phyloP scores from a whole-genome alignment of 2,113 vertebrate species.

The Trochalopteron elliotii region DNA sequence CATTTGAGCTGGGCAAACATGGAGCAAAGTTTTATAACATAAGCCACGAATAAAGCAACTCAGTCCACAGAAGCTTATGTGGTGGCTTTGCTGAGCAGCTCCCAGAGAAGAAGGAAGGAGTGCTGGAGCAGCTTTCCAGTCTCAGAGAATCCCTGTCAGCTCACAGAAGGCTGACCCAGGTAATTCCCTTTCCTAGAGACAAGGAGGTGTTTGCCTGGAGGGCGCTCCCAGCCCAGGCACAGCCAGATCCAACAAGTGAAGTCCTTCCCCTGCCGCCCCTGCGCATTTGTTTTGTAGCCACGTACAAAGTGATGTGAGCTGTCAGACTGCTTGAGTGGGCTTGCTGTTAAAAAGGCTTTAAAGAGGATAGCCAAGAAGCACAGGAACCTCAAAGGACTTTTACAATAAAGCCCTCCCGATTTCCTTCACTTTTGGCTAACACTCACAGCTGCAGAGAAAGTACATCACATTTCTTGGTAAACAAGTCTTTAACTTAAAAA shows the following conservation, averaged over 20 bases:
- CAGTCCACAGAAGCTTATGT: too few species aligned
- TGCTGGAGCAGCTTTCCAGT: not conserved
- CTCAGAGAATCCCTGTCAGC: not conserved
- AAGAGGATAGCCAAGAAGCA: conserved; percentile 47
- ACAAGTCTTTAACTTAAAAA: conserved; percentile 60
- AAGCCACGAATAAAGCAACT: not conserved
- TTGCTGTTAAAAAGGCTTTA: conserved; percentile 36
- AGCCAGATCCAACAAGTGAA: not conserved
- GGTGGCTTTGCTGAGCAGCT: not conserved
- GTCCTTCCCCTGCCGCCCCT: not conserved
- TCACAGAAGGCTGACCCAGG: not conserved
- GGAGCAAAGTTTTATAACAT: not conserved
- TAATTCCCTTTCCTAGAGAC: not conserved
- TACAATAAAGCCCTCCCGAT: conserved; percentile 21
- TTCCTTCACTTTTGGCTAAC: conserved; percentile 33
- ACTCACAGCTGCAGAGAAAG: not conserved
- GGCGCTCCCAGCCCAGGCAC: not conserved
- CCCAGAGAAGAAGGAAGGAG: not conserved
- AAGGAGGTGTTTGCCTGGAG: not conserved
- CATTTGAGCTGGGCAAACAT: not conserved
- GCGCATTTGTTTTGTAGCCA: not conserved
- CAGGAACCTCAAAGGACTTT: conserved; percentile 50
- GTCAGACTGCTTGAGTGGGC: not conserved
- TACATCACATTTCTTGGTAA: conserved; percentile 54
- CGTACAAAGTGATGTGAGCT: not conserved